phyloP scores from a whole-genome alignment of 1,140 invertebrate species.

The Eufriesea mexicana region DNA sequence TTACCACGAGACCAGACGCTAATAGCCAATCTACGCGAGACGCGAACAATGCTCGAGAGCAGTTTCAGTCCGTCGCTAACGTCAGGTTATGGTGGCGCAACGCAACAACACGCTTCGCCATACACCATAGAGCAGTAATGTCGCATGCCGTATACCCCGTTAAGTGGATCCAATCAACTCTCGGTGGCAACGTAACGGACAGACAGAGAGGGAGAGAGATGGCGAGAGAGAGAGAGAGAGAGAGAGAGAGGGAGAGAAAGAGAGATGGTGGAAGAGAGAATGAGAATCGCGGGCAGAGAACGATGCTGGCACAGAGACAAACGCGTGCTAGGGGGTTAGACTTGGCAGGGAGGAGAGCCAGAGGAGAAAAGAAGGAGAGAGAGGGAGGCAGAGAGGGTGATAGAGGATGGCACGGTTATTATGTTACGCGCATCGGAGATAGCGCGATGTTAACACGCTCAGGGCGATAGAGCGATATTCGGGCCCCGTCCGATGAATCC shows the following conservation, averaged over 20 bases:
- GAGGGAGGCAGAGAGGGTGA: constrained; percentile 4
- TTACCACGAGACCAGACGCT: constrained; percentile 37
- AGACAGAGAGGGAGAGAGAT: constrained; percentile 63
- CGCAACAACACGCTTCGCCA: constrained; percentile 73
- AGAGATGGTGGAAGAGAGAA: constrained; percentile 49
- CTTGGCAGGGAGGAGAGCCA: constrained; percentile 33
- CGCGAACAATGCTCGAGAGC: constrained; percentile 61
- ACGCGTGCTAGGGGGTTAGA: not conserved
- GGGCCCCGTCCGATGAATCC: constrained; percentile 72
- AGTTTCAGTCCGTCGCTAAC: constrained; percentile 61
- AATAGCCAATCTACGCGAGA: constrained; percentile 55
- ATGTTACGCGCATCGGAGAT: constrained; percentile 68
- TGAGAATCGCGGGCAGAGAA: constrained; percentile 33
- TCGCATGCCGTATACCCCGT: constrained; percentile 77
- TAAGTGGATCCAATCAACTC: constrained; percentile 81
- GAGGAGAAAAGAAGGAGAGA: constrained; percentile 41
- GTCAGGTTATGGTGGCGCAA: constrained; percentile 69
- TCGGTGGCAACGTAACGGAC: constrained; percentile 72
- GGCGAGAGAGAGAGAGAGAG: not conserved
- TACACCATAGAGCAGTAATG: constrained; percentile 81
- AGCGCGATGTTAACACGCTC: constrained; percentile 70
- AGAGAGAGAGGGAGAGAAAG: constrained; percentile 19
- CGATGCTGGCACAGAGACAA: not conserved
- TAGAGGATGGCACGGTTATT: constrained; percentile 68
- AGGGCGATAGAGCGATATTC: constrained; percentile 71